Conservation (phyloP, 30 jellyfish, hydroid and myxozoan species). For the Cassiopea xamachana region DNA sequence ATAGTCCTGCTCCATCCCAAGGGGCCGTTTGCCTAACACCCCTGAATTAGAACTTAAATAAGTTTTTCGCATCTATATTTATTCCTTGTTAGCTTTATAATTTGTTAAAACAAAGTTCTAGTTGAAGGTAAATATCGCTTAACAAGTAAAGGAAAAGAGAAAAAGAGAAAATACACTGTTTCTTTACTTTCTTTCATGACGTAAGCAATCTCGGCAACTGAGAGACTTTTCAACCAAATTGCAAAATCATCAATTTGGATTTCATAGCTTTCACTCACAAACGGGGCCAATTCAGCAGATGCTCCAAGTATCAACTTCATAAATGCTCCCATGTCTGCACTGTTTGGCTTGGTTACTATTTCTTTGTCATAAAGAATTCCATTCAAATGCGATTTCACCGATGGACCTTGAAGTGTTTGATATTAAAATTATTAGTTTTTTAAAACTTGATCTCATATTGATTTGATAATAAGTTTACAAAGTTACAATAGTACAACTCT, state of each 20-base stretch:
- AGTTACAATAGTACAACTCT: too few relatives aligned
- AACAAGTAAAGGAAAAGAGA: neutral
- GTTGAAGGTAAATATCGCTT: neutral
- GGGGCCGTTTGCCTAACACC: too few relatives aligned
- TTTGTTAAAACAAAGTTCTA: too few relatives aligned
- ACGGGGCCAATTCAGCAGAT: neutral
- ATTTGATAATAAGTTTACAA: too few relatives aligned
- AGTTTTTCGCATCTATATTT: too few relatives aligned
- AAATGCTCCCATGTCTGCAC: neutral
- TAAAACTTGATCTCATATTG: too few relatives aligned
- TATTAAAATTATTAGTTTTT: too few relatives aligned
- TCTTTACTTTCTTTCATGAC: neutral
- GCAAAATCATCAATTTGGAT: constrained; percentile 43
- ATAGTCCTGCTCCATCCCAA: too few relatives aligned
- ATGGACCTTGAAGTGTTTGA: constrained; percentile 6
- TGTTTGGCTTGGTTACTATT: neutral
- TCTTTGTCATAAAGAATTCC: neutral
- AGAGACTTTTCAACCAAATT: constrained; percentile 2
- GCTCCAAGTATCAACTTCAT: constrained; percentile 9
- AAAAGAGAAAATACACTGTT: neutral
- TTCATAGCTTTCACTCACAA: neutral
- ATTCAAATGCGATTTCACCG: neutral
- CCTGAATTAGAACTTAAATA: too few relatives aligned
- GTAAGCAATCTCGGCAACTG: constrained; percentile 31
- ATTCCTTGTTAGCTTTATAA: too few relatives aligned